Evolutionary conservation across 2,888 invertebrate genomes (phyloP).

Genomic region (Cantharis rufa): DNA sequence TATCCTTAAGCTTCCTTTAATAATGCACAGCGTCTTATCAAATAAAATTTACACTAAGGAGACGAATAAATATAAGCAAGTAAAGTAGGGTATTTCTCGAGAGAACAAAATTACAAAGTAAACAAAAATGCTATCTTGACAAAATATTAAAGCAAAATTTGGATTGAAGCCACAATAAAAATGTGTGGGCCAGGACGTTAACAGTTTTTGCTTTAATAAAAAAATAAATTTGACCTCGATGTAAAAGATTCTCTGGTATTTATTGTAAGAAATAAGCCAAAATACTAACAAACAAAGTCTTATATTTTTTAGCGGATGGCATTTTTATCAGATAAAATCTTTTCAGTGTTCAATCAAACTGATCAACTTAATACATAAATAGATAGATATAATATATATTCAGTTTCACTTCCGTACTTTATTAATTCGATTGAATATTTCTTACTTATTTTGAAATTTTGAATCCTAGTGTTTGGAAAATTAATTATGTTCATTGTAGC

Average conservation of each 20-base stretch:
- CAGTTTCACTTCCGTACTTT: too few species aligned
- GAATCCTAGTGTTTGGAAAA: too few species aligned
- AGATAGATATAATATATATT: too few species aligned
- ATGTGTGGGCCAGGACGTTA: not conserved
- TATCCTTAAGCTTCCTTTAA: not conserved
- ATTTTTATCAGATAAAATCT: not conserved
- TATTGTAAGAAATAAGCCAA: not conserved
- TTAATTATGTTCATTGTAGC: too few species aligned
- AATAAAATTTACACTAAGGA: not conserved
- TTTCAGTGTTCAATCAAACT: too few species aligned
- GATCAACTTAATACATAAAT: too few species aligned
- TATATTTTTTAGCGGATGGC: not conserved
- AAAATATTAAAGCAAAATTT: not conserved
- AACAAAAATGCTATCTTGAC: not conserved
- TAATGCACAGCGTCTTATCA: not conserved
- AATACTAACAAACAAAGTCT: not conserved
- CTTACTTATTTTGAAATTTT: too few species aligned
- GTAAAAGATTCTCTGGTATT: not conserved
- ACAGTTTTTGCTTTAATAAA: not conserved
- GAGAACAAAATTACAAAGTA: not conserved
- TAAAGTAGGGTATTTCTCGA: not conserved
- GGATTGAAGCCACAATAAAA: not conserved
- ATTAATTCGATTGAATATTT: too few species aligned
- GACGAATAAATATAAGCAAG: not conserved
- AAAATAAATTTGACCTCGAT: not conserved